phyloP scores from a whole-genome alignment of 2,888 invertebrate genomes.

The Acrobasis consociella region DNA sequence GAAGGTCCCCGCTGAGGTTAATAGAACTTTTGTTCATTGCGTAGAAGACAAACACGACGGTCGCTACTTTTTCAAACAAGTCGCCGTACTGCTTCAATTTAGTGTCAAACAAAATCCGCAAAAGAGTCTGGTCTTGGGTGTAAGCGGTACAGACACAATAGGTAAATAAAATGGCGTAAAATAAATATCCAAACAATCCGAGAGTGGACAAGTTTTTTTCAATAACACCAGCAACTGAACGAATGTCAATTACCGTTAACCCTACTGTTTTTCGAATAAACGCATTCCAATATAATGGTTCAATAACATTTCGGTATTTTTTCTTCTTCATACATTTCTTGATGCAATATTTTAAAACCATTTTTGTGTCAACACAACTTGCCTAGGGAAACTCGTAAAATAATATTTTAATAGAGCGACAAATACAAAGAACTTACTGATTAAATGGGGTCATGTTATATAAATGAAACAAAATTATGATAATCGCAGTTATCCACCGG shows the following conservation, averaged over 20 bases:
- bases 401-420: not conserved
- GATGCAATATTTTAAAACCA: not conserved
- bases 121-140: conserved; percentile 52
- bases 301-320: conserved; percentile 48
- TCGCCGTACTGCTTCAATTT: conserved; percentile 62
- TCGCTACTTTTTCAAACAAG: conserved; percentile 49
- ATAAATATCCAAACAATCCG: conserved; percentile 1
- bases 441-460: conserved; percentile 6
- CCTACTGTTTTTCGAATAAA: conserved; percentile 49
- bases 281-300: conserved; percentile 42
- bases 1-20: conserved; percentile 40
- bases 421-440: not conserved
- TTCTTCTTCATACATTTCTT: conserved; percentile 22
- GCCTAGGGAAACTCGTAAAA: not conserved
- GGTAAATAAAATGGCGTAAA: not conserved
- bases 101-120: conserved; percentile 57
- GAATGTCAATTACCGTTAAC: conserved; percentile 37
- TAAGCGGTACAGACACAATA: conserved; percentile 47
- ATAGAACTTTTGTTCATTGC: conserved; percentile 56
- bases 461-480: conserved; percentile 69
- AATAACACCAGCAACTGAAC: not conserved
- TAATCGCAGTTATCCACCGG: conserved; percentile 76
- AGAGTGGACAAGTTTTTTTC: not conserved
- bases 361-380: not conserved
- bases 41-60: conserved; percentile 45